Base-by-base conservation (phyloP, 2,888 invertebrate species). In the Heliothis peltigera region DNA sequence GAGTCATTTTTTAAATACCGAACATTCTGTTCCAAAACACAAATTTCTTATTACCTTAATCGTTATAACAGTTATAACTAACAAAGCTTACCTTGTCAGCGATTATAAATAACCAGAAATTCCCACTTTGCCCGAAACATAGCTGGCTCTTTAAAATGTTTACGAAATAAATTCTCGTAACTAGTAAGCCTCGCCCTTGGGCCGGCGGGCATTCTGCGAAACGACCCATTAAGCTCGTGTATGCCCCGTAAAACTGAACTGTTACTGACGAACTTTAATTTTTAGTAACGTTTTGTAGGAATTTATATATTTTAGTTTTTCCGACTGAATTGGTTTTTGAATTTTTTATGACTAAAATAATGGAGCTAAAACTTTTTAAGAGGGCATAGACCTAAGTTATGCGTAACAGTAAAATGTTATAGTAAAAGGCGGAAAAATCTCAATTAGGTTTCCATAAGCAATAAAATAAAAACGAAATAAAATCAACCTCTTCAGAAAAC, bases 101-200 rank as follows among this genome's bases (percentile, higher is more conserved):
- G 25, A 59, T 75, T 56, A 72, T 43, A 39, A 21, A 44, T 60
- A 64, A 69, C 57, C 58, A 15, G 4, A 60, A 55, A 63, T 49
- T 56, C 58, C 59, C 59, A 62, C 22, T 64, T 62, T 8, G 42
- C 55, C 49, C 28, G 62, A 46, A 35, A 64, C 69, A 62, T 62
- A 67, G 74, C 64, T 25, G 54, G 43, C 35, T 60, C 64, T 63
- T 77, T 66, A 77, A 70, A 77, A 74, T 77, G 48, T 64, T 77
- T 70, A 54, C 42, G 57, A 47, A 47, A 76, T 76, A 74, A 70
- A 74, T 74, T 64, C 56, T 46, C 52, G 18, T 44, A 10, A 10
- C 28, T 28, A 43, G 53, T 64, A 64, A 51, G 72, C 64, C 44
- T 49, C 15, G 46, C 75, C 62, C 44, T 51, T 15, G 46, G 49